Evolutionary conservation across 2,113 vertebrate species (phyloP).

Genomic region (Phainopepla nitens): DNA sequence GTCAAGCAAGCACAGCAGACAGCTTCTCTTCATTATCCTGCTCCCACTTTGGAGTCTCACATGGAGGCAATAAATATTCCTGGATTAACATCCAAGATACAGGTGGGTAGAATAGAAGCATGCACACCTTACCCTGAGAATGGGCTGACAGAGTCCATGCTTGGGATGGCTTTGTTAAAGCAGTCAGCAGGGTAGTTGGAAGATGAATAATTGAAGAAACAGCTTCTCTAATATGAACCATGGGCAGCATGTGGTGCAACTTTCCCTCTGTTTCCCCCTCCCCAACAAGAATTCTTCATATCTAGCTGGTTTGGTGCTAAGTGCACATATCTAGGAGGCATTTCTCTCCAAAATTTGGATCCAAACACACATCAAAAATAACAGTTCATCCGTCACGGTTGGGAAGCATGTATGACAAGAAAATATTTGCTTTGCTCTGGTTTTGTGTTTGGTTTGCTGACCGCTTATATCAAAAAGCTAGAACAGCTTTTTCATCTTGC

Average conservation of each 20-base stretch:
- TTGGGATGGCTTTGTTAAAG: conserved; percentile 14
- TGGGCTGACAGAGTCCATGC: not conserved
- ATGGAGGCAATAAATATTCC: conserved; percentile 22
- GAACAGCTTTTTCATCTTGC: conserved; percentile 61
- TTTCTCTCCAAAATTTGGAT: conserved; percentile 52
- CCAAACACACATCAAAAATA: conserved; percentile 56
- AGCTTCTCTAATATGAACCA: conserved; percentile 16
- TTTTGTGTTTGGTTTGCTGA: conserved; percentile 69
- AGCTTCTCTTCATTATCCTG: conserved; percentile 12
- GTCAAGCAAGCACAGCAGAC: not conserved
- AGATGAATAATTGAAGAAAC: conserved; percentile 33
- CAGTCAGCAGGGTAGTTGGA: not conserved
- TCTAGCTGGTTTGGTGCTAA: conserved; percentile 42
- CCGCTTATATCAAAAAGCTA: conserved; percentile 63
- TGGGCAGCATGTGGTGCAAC: not conserved
- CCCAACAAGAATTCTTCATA: conserved; percentile 33
- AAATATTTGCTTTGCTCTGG: conserved; percentile 73
- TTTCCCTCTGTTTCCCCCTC: not conserved
- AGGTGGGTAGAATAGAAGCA: not conserved
- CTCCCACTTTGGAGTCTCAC: not conserved
- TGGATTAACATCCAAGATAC: not conserved
- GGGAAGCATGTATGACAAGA: conserved; percentile 56
- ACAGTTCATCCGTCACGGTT: conserved; percentile 59
- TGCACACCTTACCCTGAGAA: conserved; percentile 16
- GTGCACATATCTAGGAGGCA: conserved; percentile 23